Percentiles rank a stretch among this genome's conserved stretches.
Evolutionary conservation across 1,140 invertebrate species (phyloP).

Genomic region (Notospermus geniculatus): DNA sequence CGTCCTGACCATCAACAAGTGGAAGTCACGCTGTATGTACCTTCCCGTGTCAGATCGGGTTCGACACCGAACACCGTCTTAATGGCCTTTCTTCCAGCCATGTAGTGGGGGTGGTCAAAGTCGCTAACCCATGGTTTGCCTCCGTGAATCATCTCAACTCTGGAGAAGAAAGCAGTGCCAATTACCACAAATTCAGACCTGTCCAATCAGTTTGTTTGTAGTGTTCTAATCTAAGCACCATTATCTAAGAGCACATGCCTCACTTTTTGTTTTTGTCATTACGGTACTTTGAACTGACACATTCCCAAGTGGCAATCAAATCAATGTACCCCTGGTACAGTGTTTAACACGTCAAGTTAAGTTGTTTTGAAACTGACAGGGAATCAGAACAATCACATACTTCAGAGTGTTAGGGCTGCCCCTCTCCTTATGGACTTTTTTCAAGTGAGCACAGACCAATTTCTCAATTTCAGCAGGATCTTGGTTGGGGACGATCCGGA

Average conservation of each 20-base stretch:
- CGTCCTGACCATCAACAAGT: too few relatives aligned
- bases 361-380: too few relatives aligned
- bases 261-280: too few relatives aligned
- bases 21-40: too few relatives aligned
- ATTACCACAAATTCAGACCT: too few relatives aligned
- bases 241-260: too few relatives aligned
- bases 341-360: too few relatives aligned
- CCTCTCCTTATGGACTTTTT: constrained; percentile 66
- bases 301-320: too few relatives aligned
- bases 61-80: constrained; percentile 87
- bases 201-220: too few relatives aligned
- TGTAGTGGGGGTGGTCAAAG: constrained; percentile 86
- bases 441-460: constrained; percentile 62
- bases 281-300: too few relatives aligned
- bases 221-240: too few relatives aligned
- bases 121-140: constrained; percentile 89
- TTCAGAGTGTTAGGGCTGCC: constrained; percentile 84
- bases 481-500: constrained; percentile 91
- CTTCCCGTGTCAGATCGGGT: constrained; percentile 92
- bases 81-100: constrained; percentile 82
- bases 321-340: too few relatives aligned
- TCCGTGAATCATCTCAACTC: constrained; percentile 68
- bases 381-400: constrained; percentile 55
- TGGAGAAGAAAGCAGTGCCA: constrained; percentile 40
- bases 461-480: constrained; percentile 71